Percentiles rank a stretch among this genome's conserved stretches.
Conservation (phyloP, 2,797 vertebrate species). For the Sebastiscus tertius region DNA sequence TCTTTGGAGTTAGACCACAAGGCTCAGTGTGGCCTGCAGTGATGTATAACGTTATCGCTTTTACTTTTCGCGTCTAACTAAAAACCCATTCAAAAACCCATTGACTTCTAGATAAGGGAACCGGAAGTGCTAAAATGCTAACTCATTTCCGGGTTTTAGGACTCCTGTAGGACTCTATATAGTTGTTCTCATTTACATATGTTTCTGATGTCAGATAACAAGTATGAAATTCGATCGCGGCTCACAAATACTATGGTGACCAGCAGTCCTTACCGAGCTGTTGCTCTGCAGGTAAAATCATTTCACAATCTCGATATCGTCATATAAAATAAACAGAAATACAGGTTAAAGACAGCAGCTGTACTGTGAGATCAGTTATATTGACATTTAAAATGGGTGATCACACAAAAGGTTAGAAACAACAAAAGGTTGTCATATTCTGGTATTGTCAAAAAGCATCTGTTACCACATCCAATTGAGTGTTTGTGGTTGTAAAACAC, state of each 20-base stretch:
- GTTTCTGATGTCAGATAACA: neutral
- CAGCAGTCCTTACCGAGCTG: neutral
- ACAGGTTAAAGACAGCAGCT: neutral
- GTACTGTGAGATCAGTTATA: neutral
- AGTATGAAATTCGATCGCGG: neutral
- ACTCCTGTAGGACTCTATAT: neutral
- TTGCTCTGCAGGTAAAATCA: neutral
- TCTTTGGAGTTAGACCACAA: too few relatives aligned
- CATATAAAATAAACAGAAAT: neutral
- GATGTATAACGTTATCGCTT: too few relatives aligned
- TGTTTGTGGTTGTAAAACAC: neutral
- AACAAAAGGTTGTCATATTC: neutral
- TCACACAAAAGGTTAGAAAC: neutral
- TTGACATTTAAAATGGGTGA: neutral
- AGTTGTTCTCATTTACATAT: neutral
- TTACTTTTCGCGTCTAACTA: too few relatives aligned
- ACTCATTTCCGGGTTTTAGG: too few relatives aligned
- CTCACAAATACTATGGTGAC: neutral
- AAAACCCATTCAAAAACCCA: too few relatives aligned
- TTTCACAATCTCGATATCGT: neutral
- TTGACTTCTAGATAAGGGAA: too few relatives aligned
- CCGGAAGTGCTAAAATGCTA: too few relatives aligned
- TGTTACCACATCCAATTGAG: neutral
- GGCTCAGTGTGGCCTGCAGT: too few relatives aligned
- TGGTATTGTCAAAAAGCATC: neutral